Base-by-base conservation (phyloP, 2,888 invertebrate genomes). In the Stenchaetothrips biformis region DNA sequence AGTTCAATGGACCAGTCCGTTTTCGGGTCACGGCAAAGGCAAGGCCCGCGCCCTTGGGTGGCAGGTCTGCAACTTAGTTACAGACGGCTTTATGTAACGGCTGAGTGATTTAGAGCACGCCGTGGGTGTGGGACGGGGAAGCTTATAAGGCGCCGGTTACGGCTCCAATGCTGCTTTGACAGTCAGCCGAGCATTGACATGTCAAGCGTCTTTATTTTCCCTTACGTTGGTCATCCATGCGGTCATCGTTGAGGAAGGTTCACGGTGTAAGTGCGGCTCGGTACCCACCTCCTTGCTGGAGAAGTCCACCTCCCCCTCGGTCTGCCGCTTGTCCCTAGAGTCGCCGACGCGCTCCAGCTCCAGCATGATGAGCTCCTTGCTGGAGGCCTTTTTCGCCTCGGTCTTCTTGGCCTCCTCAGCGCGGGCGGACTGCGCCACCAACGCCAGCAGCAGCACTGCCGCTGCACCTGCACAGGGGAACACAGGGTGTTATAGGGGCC, bases 311-410 rank as follows among this genome's bases (percentile, higher is more conserved):
- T 74, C 67, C 7, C 67, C 67, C 67, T 74, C 67, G 21, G 67
- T 74, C 67, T 74, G 67, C 25, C 67, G 67, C 67, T 74, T 74
- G 67, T 74, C 67, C 67, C 67, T 74, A 7, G 67, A 74, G 67
- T 74, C 67, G 21, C 67, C 67, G 67, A 74, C 25, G 9, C 25
- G 21, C 67, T 74, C 67, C 21, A 74, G 25, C 67, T 74, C 67
- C 21, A 74, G 67, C 67, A 74, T 74, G 67, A 74, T 74, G 67
- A 74, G 67, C 67, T 74, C 67, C 67, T 74, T 74, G 67, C 18
- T 13, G 67, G 21, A 1, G 67, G 25, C 37, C 37, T 37, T 25
- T 25, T 74, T 25, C 21, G 21, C 8, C 13, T 59, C 59, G 25
- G 67, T 25, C 67, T 74, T 25, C 21, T 74, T 25, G 67, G 67